phyloP scores from a whole-genome alignment of 2,888 invertebrate species.

The Torymus texanus region DNA sequence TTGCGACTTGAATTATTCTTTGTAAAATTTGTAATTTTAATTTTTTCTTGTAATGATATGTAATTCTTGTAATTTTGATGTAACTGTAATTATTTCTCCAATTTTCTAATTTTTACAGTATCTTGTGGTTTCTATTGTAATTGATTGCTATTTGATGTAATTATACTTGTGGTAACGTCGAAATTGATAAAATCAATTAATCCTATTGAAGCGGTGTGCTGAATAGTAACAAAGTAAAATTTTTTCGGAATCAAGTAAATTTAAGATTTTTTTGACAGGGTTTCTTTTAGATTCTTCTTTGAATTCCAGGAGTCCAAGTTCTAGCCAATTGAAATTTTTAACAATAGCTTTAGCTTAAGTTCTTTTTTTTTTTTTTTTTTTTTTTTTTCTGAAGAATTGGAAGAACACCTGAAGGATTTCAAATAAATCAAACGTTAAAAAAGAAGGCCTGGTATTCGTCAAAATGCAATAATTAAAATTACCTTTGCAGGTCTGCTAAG shows the following conservation, averaged over 20 bases:
- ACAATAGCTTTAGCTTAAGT: constrained; percentile 36
- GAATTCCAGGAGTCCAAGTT: constrained; percentile 54
- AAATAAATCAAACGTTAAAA: constrained; percentile 37
- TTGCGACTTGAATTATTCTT: constrained; percentile 51
- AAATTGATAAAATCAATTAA: constrained; percentile 54
- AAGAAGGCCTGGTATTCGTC: constrained; percentile 49
- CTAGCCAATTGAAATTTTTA: constrained; percentile 41
- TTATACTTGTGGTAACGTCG: constrained; percentile 40
- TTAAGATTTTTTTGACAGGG: constrained; percentile 50
- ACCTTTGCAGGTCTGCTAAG: constrained; percentile 72
- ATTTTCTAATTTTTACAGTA: constrained; percentile 52
- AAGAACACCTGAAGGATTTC: constrained; percentile 49
- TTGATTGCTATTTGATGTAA: constrained; percentile 51
- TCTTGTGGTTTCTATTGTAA: constrained; percentile 49
- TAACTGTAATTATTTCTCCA: constrained; percentile 47
- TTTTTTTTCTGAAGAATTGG: constrained; percentile 35
- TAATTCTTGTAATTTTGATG: constrained; percentile 53
- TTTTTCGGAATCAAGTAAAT: constrained; percentile 40
- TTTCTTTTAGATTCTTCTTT: constrained; percentile 53
- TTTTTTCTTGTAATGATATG: constrained; percentile 54
- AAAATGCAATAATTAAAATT: constrained; percentile 65
- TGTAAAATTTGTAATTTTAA: constrained; percentile 53
- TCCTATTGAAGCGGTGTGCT: constrained; percentile 48
- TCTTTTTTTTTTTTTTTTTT: constrained; percentile 35
- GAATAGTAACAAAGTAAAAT: constrained; percentile 46